Evolutionary conservation across 2,797 vertebrate species (phyloP), one percentile per base, ranked within the genome.

Genomic region (Hypotaenidia philippensis): DNA sequence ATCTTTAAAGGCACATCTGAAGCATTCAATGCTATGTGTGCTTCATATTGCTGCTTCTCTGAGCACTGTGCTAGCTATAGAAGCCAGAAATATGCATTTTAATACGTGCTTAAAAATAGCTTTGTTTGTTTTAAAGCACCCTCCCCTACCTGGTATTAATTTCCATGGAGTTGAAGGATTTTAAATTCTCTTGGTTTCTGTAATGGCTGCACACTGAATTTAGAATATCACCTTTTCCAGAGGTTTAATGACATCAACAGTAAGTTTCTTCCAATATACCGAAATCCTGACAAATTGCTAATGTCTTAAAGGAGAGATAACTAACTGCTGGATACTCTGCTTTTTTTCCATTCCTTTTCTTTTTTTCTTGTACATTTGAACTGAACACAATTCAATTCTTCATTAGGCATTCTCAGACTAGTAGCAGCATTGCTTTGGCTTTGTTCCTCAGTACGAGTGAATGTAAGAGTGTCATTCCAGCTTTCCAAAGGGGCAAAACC

Each of bases 141-240:
- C 78, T 95, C 83, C 81, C 60, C 70, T 87, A 50, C 64, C 49
- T 77, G 71, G 95, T 94, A 96, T 96, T 97, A 96, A 94, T 96
- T 95, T 93, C 96, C 96, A 96, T 97, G 94, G 96, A 96, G 96
- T 13, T 50, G n/a, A 95, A 77, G 94, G 84, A 92, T 94, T 84
- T 89, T 1, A 60, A 89, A 18, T 87, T 84, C 93, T 77, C 60
- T 66, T 66, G 49, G 36, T 92, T 93, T 70, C 75, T 66, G 60
- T 18, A 34, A 80, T 85, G 94, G 90, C 92, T 71, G 89, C 81
- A 32, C 40, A 2, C 44, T 96, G 94, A 95, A 45, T 72, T 80
- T 18, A 4, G 85, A 89, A 23, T 64, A 60, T 45, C 64, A 57
- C 27, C 40, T 13, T 52, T 91, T 91, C 32, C 59, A 20, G 52